Base-by-base conservation (phyloP, 1,140 invertebrate species). In the Phymastichus coffea region DNA sequence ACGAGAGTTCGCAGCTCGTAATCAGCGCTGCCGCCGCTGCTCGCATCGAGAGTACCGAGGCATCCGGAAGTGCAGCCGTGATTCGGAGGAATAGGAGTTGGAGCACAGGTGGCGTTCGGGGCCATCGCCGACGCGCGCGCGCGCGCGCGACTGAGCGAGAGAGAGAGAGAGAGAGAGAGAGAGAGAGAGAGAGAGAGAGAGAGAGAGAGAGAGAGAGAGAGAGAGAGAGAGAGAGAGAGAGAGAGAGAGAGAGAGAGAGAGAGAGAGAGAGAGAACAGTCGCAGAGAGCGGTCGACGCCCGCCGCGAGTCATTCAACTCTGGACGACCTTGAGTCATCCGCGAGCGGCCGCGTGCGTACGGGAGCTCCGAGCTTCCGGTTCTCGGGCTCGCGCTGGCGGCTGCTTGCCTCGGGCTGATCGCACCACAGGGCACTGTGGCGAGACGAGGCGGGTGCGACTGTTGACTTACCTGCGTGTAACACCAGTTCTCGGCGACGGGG, bases 401-500 rank as follows among this genome's bases (percentile, higher is more conserved):
- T 60, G 68, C 68, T 68, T 69, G 63, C 66, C 71, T 71, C 60
- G 57, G 54, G 46, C 17, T 41, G 40, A 17, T 26, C n/a, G 14
- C 4, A 10, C 10, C 10, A 15, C 9, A 40, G 37, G 10, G 15
- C 9, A 40, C 9, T 40, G 37, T 6, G 37, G 37, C 4, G 37
- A 15, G 37, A 15, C 10, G 37, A 33, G 30, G 30, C 6, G 14
- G 30, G 14, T 33, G 28, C 6, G 28, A 12, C 6, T 33, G 28
- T 33, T 33, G 28, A 76, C 79, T 82, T 81, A 95, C 92, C 89
- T 95, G 93, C 75, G 93, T 96, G 76, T 95, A 95, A 86, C 93
- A 96, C 93, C 93, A 96, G 82, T 95, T 95, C 80, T 96, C 93
- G 41, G 93, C 93, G 61, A 95, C 92, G 69, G 93, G 93, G 71